Evolutionary conservation across 1,140 invertebrate genomes (phyloP).

Genomic region (Marisa cornuarietis): DNA sequence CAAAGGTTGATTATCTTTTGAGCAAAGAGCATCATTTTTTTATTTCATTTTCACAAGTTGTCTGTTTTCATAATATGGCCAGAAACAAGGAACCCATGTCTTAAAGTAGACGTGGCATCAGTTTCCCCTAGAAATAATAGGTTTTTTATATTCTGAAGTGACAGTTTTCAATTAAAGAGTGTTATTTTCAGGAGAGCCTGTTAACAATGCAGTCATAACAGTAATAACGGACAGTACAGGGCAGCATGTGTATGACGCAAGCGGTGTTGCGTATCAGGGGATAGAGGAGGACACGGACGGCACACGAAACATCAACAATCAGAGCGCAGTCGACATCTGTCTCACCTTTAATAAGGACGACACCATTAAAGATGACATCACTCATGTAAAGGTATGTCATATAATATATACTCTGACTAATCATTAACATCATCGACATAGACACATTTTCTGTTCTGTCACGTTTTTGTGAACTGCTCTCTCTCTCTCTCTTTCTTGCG

Average conservation of each 20-base stretch:
- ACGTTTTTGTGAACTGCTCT: no score
- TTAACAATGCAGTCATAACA: no score
- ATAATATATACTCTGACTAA: no score
- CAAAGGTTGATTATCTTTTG: constrained; percentile 17
- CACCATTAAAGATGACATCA: not conserved
- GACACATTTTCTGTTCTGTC: no score
- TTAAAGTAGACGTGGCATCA: not conserved
- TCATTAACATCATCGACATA: no score
- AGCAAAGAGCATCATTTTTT: no score
- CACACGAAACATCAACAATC: not conserved
- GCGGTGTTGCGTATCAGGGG: not conserved
- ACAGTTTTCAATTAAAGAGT: not conserved
- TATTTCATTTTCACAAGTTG: no score
- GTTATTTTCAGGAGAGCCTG: not conserved
- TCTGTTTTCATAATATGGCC: constrained; percentile 23
- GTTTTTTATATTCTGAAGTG: not conserved
- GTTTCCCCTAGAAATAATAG: not conserved
- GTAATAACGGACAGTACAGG: no score
- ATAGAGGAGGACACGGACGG: not conserved
- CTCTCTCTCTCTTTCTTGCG: no score
- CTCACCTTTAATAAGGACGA: no score
- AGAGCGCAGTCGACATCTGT: no score
- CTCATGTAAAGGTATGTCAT: not conserved
- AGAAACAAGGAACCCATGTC: not conserved
- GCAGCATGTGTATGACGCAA: constrained; percentile 16